Evolutionary conservation across 2,113 vertebrate species (phyloP).

Genomic region (Arenaria interpres): DNA sequence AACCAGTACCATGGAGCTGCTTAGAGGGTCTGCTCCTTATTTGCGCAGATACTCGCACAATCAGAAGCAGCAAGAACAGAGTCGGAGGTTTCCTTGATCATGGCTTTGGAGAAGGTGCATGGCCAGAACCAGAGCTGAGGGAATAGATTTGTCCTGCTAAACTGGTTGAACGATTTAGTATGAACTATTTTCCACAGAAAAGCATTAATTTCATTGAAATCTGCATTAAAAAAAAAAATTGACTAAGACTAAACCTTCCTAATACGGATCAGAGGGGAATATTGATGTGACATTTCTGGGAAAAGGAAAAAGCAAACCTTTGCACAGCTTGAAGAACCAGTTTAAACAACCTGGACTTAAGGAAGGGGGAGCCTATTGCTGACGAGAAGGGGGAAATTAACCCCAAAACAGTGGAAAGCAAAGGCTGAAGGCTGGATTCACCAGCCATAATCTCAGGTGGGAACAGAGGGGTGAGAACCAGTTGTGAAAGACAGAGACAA

Average conservation of each 20-base stretch:
- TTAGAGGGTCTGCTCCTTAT: neutral
- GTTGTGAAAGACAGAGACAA: neutral
- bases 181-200: neutral
- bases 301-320: neutral
- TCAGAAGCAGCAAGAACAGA: neutral
- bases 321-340: neutral
- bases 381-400: neutral
- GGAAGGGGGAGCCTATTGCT: neutral
- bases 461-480: neutral
- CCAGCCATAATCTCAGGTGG: neutral
- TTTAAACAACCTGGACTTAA: neutral
- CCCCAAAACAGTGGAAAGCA: neutral
- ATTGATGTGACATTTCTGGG: neutral
- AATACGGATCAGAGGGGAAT: neutral
- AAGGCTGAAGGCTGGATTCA: neutral
- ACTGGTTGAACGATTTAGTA: neutral
- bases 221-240: neutral
- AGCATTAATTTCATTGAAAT: neutral
- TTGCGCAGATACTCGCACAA: neutral
- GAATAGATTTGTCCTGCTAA: neutral
- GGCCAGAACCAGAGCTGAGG: neutral
- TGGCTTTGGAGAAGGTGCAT: neutral
- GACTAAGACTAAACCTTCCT: too few relatives aligned
- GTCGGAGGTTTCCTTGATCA: neutral
- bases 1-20: neutral